Conservation (phyloP, 2,888 invertebrate species). For the Luffia ferchaultella region DNA sequence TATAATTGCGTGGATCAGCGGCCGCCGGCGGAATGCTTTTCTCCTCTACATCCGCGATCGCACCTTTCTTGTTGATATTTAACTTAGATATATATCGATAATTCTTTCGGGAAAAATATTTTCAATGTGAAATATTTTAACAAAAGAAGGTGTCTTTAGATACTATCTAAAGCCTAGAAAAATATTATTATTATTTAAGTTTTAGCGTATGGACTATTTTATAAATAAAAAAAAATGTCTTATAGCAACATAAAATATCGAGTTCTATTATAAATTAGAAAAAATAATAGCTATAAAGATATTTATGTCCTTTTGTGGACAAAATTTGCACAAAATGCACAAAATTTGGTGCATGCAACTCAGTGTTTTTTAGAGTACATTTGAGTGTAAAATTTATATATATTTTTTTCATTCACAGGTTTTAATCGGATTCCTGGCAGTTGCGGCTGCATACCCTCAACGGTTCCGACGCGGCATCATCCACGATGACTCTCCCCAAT, state of each 20-base stretch:
- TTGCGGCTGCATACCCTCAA: constrained; percentile 44
- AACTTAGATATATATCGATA: too few relatives aligned
- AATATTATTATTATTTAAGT: too few relatives aligned
- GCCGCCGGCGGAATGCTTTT: too few relatives aligned
- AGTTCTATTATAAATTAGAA: neutral
- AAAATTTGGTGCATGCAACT: neutral
- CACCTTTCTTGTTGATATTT: too few relatives aligned
- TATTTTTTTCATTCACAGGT: constrained; percentile 36
- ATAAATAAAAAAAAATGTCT: neutral
- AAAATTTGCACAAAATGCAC: neutral
- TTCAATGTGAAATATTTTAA: too few relatives aligned
- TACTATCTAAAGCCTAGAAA: too few relatives aligned
- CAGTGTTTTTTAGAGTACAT: neutral
- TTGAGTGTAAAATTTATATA: constrained; percentile 6
- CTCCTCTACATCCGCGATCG: too few relatives aligned
- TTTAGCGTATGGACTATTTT: too few relatives aligned
- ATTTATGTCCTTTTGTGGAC: neutral
- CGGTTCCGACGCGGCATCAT: constrained; percentile 27
- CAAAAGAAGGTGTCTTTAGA: too few relatives aligned
- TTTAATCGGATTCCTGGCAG: constrained; percentile 56
- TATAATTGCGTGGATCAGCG: too few relatives aligned
- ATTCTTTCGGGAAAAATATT: too few relatives aligned
- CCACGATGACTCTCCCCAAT: constrained; percentile 44
- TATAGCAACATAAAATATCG: neutral
- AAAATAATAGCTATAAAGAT: neutral